phyloP scores from a whole-genome alignment of 2,113 vertebrate genomes.

The Maccullochella peelii region DNA sequence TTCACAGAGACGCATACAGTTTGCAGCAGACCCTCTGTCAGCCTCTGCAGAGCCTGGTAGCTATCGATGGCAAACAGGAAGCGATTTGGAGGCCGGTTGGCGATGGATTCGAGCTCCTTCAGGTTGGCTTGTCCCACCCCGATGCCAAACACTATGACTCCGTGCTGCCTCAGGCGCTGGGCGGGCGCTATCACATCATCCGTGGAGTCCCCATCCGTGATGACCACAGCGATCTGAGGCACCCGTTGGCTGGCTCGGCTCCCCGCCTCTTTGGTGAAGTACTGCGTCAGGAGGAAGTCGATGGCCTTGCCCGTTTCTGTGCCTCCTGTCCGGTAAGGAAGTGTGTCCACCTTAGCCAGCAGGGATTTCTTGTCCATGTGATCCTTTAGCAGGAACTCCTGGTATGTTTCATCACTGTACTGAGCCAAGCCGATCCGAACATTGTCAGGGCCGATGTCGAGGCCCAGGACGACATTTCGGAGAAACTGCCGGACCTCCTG shows the following conservation, averaged over 20 bases:
- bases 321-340: slow-evolving; percentile 78
- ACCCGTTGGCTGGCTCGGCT: slow-evolving; percentile 76
- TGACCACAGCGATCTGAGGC: slow-evolving; percentile 86
- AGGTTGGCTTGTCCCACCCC: slow-evolving; percentile 79
- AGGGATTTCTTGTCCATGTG: slow-evolving; percentile 78
- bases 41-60: slow-evolving; percentile 79
- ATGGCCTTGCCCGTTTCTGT: slow-evolving; percentile 85
- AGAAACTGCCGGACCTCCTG: slow-evolving; percentile 83
- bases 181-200: slow-evolving; percentile 81
- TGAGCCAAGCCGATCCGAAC: slow-evolving; percentile 85
- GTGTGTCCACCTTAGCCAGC: slow-evolving; percentile 74
- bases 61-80: slow-evolving; percentile 78
- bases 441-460: slow-evolving; percentile 82
- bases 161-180: slow-evolving; percentile 72
- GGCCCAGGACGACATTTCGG: slow-evolving; percentile 71
- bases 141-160: slow-evolving; percentile 84
- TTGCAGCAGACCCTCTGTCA: slow-evolving; percentile 73
- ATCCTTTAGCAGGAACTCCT: slow-evolving; percentile 84
- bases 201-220: slow-evolving; percentile 85
- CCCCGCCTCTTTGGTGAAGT: slow-evolving; percentile 79
- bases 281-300: slow-evolving; percentile 74
- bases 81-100: slow-evolving; percentile 82
- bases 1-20: slow-evolving; percentile 82
- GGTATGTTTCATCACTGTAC: slow-evolving; percentile 77
- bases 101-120: slow-evolving; percentile 77